phyloP scores from a whole-genome alignment of 1,140 invertebrate genomes.

The Drosophila chauvacae region DNA sequence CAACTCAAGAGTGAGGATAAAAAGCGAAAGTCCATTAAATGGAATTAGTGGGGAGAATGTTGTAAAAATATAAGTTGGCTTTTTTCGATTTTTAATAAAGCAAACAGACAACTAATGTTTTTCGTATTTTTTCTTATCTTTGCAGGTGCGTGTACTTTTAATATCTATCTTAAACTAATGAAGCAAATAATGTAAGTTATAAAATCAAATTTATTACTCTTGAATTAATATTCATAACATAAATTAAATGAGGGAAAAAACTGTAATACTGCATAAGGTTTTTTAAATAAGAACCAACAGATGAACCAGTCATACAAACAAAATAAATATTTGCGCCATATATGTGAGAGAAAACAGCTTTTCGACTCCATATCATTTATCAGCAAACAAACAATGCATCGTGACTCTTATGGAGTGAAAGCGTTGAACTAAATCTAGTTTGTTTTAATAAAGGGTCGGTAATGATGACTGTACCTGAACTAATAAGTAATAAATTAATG shows the following conservation, averaged over 20 bases:
- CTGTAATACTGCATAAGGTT: no score
- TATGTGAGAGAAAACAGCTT: neutral
- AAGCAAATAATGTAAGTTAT: constrained; percentile 18
- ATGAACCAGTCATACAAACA: neutral
- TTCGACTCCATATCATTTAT: neutral
- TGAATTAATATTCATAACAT: neutral
- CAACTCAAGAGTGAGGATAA: constrained; percentile 45
- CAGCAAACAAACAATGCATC: constrained; percentile 17
- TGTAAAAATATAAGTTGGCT: neutral
- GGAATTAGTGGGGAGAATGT: neutral
- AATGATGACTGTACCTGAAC: neutral
- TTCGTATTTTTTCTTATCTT: constrained; percentile 32
- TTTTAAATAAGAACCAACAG: no score
- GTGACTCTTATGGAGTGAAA: constrained; percentile 12
- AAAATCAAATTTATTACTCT: neutral
- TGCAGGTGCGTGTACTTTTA: constrained; percentile 51
- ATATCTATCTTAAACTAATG: neutral
- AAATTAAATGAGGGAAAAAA: neutral
- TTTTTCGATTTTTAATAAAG: constrained; percentile 1
- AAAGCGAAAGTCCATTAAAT: constrained; percentile 14
- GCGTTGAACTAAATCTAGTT: constrained; percentile 17
- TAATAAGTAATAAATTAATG: neutral
- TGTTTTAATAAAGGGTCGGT: neutral
- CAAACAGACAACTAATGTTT: constrained; percentile 25
- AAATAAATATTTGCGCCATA: constrained; percentile 3